Percentiles rank a stretch among this genome's conserved stretches.
These are phyloP conservation scores for Anarhynchus alexandrinus DNA, from an alignment of 2,113 vertebrate species.

Conservation along the genomic window DNA sequence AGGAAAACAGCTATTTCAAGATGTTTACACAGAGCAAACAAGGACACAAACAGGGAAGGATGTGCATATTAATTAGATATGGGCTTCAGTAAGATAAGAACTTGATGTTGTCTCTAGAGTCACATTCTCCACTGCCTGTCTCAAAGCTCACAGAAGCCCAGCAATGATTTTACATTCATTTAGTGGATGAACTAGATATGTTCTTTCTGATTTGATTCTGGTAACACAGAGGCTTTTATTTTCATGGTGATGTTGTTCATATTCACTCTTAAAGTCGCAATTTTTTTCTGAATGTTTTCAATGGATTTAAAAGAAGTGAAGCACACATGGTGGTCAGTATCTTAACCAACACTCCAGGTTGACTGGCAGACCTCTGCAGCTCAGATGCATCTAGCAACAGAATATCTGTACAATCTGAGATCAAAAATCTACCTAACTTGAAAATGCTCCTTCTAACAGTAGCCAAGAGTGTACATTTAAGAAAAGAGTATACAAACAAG, in stretches of 20 bases:
- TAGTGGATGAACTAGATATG: not conserved
- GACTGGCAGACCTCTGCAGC: not conserved
- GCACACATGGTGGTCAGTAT: not conserved
- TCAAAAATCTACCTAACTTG: not conserved
- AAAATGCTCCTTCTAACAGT: not conserved
- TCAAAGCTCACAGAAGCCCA: not conserved
- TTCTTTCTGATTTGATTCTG: not conserved
- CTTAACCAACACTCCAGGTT: not conserved
- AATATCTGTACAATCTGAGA: not conserved
- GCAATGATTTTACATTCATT: not conserved
- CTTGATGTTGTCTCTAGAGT: not conserved
- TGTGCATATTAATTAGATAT: conserved; percentile 15
- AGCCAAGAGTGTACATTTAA: not conserved
- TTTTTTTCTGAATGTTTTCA: not conserved
- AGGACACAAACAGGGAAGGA: not conserved
- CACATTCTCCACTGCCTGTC: not conserved
- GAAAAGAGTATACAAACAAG: not conserved
- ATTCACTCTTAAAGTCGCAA: not conserved
- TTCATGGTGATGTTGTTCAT: not conserved
- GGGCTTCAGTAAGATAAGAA: not conserved
- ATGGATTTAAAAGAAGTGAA: not conserved
- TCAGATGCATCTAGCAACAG: not conserved
- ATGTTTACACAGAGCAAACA: conserved; percentile 49
- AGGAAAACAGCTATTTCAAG: not conserved
- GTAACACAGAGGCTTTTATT: not conserved